These are phyloP conservation scores for Gnathonemus echidnorhynchus DNA, from an alignment of 2,113 vertebrate genomes.

Conservation along the genomic window DNA sequence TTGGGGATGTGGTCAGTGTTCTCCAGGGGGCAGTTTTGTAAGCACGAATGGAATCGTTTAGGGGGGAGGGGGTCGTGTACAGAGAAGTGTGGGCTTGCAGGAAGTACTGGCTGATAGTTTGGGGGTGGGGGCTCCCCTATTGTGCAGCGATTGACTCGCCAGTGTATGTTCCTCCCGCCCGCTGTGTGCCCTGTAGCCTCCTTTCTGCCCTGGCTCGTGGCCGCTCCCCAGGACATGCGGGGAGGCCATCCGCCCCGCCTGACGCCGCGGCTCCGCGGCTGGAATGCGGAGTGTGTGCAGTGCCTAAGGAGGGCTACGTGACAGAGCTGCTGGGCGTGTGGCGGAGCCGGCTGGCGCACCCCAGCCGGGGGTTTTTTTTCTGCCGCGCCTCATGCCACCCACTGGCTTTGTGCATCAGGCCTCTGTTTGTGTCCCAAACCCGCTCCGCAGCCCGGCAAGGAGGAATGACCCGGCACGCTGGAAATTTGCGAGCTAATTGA, in stretches of 20 bases:
- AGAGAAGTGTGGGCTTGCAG: neutral
- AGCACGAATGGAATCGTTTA: neutral
- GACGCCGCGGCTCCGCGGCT: neutral
- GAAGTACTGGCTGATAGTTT: neutral
- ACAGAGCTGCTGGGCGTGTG: neutral
- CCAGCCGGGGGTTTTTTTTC: neutral
- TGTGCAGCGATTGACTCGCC: neutral
- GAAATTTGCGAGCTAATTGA: neutral
- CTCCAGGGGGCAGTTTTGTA: neutral
- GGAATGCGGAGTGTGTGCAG: slow-evolving; percentile 1
- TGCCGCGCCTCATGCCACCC: neutral
- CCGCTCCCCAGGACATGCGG: neutral
- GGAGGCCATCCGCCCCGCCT: neutral
- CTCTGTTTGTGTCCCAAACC: neutral
- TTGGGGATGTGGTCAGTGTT: neutral
- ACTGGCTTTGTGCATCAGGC: neutral
- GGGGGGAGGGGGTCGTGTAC: neutral
- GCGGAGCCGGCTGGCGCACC: neutral
- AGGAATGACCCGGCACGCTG: neutral
- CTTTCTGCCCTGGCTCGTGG: neutral
- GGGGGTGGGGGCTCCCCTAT: neutral
- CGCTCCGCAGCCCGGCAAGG: neutral
- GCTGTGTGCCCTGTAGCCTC: neutral
- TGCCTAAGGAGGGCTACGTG: neutral
- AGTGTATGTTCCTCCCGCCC: neutral